Percentiles rank a stretch among this genome's conserved stretches.
phyloP scores from a whole-genome alignment of 2,888 invertebrate species.

The Phortica okadai region DNA sequence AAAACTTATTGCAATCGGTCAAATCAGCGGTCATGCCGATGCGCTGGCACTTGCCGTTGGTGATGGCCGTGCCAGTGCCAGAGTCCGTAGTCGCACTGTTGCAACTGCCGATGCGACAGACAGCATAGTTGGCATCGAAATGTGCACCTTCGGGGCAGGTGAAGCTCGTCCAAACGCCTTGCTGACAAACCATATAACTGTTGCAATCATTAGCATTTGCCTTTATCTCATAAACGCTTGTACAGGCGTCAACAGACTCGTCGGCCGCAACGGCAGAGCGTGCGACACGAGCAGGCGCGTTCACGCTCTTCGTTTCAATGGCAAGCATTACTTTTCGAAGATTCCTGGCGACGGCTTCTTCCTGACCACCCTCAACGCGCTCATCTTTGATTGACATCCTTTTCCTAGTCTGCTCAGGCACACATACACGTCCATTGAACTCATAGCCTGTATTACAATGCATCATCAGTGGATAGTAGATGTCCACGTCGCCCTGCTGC shows the following conservation, averaged over 20 bases:
- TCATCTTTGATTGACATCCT: neutral
- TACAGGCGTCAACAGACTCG: neutral
- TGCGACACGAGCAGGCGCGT: neutral
- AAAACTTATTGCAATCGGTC: constrained; percentile 66
- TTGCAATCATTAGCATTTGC: constrained; percentile 22
- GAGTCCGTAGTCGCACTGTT: neutral
- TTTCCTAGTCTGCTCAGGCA: constrained; percentile 13
- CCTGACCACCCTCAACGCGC: neutral
- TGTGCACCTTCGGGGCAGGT: constrained; percentile 51
- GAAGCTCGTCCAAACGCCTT: constrained; percentile 39
- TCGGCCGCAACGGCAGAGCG: neutral
- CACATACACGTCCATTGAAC: constrained; percentile 57
- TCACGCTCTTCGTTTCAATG: neutral
- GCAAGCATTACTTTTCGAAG: neutral
- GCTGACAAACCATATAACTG: constrained; percentile 17
- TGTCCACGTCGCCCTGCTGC: constrained; percentile 9
- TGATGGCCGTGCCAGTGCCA: neutral
- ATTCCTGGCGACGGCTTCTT: neutral
- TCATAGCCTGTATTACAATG: constrained; percentile 58
- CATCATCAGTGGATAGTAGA: constrained; percentile 65
- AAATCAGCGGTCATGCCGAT: constrained; percentile 63
- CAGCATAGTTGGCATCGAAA: constrained; percentile 41
- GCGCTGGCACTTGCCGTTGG: constrained; percentile 36
- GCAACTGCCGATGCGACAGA: constrained; percentile 47
- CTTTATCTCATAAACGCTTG: neutral